phyloP scores from a whole-genome alignment of 2,888 invertebrate species.

The Nomada goodeniana region DNA sequence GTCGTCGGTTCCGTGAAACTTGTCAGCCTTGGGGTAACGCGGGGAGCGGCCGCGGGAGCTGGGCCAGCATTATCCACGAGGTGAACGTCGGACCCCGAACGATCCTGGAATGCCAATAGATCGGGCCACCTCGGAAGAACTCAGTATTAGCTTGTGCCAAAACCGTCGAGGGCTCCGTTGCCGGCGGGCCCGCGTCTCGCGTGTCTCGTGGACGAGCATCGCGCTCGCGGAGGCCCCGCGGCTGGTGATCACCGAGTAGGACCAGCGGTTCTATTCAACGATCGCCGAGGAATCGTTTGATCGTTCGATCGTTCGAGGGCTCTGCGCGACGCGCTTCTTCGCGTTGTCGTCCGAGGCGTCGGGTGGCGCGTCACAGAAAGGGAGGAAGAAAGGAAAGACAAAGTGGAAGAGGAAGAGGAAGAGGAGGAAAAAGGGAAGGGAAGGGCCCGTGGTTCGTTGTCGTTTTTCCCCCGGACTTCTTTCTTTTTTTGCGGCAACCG shows the following conservation, averaged over 20 bases:
- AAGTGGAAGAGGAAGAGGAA: not conserved
- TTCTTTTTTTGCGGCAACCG: slow-evolving; percentile 28
- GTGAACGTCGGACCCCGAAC: slow-evolving; percentile 15
- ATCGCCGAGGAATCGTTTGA: not conserved
- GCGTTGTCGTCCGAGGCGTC: not conserved
- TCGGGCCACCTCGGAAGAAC: slow-evolving; percentile 7
- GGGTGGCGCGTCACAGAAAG: not conserved
- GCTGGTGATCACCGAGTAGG: not conserved
- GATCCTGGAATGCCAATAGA: not conserved
- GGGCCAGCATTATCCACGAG: not conserved
- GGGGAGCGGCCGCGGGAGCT: not conserved
- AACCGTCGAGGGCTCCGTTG: slow-evolving; percentile 38
- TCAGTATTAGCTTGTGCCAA: slow-evolving; percentile 72
- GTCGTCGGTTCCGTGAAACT: slow-evolving; percentile 11
- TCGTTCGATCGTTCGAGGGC: not conserved
- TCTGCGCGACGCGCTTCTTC: not conserved
- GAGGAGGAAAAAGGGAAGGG: not conserved
- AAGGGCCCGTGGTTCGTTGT: slow-evolving; percentile 14
- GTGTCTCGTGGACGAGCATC: slow-evolving; percentile 22
- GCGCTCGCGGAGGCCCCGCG: slow-evolving; percentile 7
- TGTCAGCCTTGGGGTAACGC: slow-evolving; percentile 21
- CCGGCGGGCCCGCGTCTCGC: slow-evolving; percentile 17
- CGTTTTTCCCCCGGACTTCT: slow-evolving; percentile 16
- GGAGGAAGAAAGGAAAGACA: not conserved
- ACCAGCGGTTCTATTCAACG: not conserved